These are phyloP conservation scores for Acronicta psi DNA, from an alignment of 2,888 invertebrate genomes.

Conservation along the genomic window DNA sequence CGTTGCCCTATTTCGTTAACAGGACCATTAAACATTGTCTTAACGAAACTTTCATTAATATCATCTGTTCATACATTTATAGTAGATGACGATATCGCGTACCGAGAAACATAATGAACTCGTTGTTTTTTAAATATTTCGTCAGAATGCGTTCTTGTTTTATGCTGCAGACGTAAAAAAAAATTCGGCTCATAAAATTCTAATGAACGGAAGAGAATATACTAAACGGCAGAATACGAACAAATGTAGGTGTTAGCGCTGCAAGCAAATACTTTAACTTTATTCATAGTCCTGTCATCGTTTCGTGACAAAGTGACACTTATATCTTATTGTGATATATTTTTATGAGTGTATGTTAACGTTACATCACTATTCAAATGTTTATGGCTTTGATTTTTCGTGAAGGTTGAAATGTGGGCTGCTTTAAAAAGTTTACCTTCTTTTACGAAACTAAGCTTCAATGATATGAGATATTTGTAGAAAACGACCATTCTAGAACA, in stretches of 20 bases:
- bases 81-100: constrained; percentile 6
- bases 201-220: constrained; percentile 36
- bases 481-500: too few relatives aligned
- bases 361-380: constrained; percentile 31
- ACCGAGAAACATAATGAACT: constrained; percentile 4
- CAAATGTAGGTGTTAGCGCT: constrained; percentile 42
- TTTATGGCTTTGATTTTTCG: constrained; percentile 14
- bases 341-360: constrained; percentile 48
- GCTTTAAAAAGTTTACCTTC: too few relatives aligned
- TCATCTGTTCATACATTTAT: constrained; percentile 30
- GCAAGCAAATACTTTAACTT: constrained; percentile 23
- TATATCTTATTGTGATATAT: constrained; percentile 54
- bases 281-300: constrained; percentile 52
- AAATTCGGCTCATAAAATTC: constrained; percentile 38
- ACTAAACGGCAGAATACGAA: constrained; percentile 16
- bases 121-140: constrained; percentile 28
- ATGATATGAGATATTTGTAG: too few relatives aligned
- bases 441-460: too few relatives aligned
- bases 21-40: constrained; percentile 42
- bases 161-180: constrained; percentile 45
- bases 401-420: not conserved
- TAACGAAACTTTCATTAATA: constrained; percentile 21
- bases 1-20: constrained; percentile 22
- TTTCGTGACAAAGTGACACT: constrained; percentile 47
- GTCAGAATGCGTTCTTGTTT: constrained; percentile 42